These are phyloP conservation scores for Monochamus alternatus DNA, from an alignment of 2,888 invertebrate species.

Conservation along the genomic window DNA sequence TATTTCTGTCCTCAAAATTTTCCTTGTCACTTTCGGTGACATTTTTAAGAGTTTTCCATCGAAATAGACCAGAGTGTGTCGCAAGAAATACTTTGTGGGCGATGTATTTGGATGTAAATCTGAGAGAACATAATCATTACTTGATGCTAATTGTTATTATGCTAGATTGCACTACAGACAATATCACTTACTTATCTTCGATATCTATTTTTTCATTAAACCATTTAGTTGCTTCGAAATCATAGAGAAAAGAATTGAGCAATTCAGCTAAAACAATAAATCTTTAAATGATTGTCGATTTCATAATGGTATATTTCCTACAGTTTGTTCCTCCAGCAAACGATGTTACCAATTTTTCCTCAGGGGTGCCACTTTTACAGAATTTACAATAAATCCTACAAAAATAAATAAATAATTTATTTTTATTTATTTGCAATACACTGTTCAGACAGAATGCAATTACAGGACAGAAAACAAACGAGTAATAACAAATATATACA, in stretches of 20 bases:
- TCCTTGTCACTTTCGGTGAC: conserved; percentile 56
- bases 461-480: no score
- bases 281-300: neutral
- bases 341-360: conserved; percentile 55
- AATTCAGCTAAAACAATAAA: conserved; percentile 41
- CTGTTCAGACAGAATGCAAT: no score
- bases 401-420: conserved; percentile 33
- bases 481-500: no score
- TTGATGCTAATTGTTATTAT: no score
- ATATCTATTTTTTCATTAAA: conserved; percentile 58
- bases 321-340: conserved; percentile 47
- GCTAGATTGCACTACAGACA: no score
- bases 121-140: conserved; percentile 31
- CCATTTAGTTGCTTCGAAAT: conserved; percentile 64
- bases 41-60: conserved; percentile 78
- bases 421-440: no score
- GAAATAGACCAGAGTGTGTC: conserved; percentile 89
- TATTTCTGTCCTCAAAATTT: conserved; percentile 75
- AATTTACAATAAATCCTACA: conserved; percentile 78
- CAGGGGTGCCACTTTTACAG: conserved; percentile 53
- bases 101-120: conserved; percentile 49
- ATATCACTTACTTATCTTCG: conserved; percentile 48
- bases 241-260: conserved; percentile 58
- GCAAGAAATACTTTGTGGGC: conserved; percentile 81
- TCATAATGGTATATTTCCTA: conserved; percentile 36